Conservation (phyloP, 2,113 vertebrate species). For the Erythrocebus patas region DNA sequence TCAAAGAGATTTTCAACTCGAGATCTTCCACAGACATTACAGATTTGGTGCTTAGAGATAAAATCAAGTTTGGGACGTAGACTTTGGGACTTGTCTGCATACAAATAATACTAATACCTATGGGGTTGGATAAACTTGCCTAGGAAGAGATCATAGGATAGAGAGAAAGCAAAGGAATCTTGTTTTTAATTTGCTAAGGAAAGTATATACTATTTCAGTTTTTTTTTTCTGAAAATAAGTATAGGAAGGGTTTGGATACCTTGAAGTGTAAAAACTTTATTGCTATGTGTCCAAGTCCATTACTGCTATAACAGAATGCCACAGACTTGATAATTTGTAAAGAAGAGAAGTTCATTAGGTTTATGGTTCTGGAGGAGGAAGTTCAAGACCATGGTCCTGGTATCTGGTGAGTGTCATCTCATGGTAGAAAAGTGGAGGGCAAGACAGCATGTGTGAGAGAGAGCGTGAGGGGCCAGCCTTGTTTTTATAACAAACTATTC, state of each 20-base stretch:
- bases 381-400: no score
- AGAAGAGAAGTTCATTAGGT: no score
- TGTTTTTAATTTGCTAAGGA: constrained; percentile 22
- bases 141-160: neutral
- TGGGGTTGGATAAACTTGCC: neutral
- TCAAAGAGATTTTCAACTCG: neutral
- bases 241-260: neutral
- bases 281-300: neutral
- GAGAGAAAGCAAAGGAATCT: neutral
- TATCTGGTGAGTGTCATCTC: no score
- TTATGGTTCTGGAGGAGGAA: no score
- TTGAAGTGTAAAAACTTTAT: neutral
- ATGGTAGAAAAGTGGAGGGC: no score
- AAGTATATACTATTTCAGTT: neutral
- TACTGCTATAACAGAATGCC: no score
- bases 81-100: neutral
- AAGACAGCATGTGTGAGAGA: no score
- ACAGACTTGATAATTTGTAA: no score
- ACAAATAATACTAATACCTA: neutral
- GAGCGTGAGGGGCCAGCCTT: no score
- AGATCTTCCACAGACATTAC: neutral
- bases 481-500: no score
- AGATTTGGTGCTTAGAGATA: constrained; percentile 7
- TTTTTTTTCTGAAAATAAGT: neutral
- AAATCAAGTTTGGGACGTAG: neutral